Evolutionary conservation across 2,113 vertebrate genomes (phyloP).

Genomic region (Mesitornis unicolor): DNA sequence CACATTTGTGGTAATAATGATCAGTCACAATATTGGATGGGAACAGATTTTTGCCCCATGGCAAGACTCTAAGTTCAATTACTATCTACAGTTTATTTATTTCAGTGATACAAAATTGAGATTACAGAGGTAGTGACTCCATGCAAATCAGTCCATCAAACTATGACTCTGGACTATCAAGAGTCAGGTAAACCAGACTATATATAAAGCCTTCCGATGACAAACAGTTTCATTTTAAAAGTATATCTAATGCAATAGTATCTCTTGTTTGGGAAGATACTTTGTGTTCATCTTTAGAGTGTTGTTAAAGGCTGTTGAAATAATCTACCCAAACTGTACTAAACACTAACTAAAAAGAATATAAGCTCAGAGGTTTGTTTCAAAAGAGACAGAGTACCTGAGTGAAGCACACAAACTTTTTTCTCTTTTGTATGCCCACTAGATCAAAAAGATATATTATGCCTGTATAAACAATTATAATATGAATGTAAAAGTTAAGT

Average conservation of each 20-base stretch:
- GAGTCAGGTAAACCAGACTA: background rate
- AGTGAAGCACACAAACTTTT: background rate
- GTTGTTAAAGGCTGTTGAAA: background rate
- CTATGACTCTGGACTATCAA: background rate
- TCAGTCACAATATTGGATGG: slow-evolving; percentile 30
- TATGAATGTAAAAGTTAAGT: slow-evolving; percentile 28
- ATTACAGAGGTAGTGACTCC: background rate
- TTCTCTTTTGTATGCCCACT: background rate
- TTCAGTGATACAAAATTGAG: background rate
- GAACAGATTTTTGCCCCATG: slow-evolving; percentile 33
- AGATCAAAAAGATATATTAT: background rate
- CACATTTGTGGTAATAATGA: slow-evolving; percentile 48
- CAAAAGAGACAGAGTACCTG: background rate
- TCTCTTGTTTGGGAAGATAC: background rate
- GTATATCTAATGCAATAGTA: background rate
- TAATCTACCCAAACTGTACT: background rate
- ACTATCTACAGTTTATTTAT: slow-evolving; percentile 6
- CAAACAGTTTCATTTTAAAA: background rate
- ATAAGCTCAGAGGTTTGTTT: background rate
- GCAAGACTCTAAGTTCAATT: slow-evolving; percentile 10
- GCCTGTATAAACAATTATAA: background rate
- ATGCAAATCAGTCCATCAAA: background rate
- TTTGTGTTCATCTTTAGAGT: background rate
- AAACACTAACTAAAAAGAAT: background rate
- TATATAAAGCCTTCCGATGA: slow-evolving; percentile 4